These are phyloP conservation scores for Megathymus violae DNA, from an alignment of 1,140 invertebrate species.

Conservation along the genomic window DNA sequence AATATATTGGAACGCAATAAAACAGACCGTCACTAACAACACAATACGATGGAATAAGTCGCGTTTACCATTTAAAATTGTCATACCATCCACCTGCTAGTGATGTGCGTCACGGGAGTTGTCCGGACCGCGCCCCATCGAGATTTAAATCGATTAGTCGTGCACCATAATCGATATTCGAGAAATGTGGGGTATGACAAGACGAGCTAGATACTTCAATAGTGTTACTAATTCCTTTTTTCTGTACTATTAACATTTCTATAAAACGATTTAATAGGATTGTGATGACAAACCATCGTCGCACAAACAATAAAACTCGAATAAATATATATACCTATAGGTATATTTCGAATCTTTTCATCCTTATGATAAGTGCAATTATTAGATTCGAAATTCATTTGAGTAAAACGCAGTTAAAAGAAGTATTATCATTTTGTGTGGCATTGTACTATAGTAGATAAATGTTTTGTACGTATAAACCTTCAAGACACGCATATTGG, in stretches of 20 bases:
- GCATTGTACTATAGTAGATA: too few relatives aligned
- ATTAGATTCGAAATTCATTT: too few relatives aligned
- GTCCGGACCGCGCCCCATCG: constrained; percentile 50
- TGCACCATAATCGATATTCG: constrained; percentile 40
- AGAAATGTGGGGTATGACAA: constrained; percentile 23
- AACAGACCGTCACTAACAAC: constrained; percentile 46
- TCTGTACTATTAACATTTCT: neutral
- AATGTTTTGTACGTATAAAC: too few relatives aligned
- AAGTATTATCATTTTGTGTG: too few relatives aligned
- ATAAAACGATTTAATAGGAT: constrained; percentile 28
- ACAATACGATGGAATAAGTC: constrained; percentile 45
- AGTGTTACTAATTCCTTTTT: constrained; percentile 20
- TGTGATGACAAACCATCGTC: constrained; percentile 34
- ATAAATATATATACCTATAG: too few relatives aligned
- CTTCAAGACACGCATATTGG: too few relatives aligned
- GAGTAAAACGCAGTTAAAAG: too few relatives aligned
- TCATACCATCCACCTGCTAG: constrained; percentile 45
- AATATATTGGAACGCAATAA: constrained; percentile 26
- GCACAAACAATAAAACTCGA: constrained; percentile 27
- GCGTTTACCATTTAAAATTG: constrained; percentile 46
- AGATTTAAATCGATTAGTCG: constrained; percentile 55
- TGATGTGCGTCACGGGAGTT: constrained; percentile 39
- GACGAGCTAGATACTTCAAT: constrained; percentile 33
- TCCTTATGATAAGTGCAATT: too few relatives aligned
- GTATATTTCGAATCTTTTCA: too few relatives aligned